phyloP scores from a whole-genome alignment of 2,888 invertebrate species.

The Auanema sp. region DNA sequence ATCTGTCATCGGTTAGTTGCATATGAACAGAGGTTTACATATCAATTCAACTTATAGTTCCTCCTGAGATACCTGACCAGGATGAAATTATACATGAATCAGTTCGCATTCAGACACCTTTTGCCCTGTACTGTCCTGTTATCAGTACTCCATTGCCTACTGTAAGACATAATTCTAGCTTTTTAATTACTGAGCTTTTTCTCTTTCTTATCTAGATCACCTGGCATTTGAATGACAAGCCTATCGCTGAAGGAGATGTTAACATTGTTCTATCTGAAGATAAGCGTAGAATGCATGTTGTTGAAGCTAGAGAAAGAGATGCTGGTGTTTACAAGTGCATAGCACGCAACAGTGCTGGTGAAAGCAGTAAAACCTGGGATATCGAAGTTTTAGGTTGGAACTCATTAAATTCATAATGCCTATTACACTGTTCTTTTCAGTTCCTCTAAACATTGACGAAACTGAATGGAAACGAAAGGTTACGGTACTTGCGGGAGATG shows the following conservation, averaged over 20 bases:
- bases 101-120: constrained; percentile 47
- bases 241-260: constrained; percentile 40
- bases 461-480: constrained; percentile 52
- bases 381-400: constrained; percentile 59
- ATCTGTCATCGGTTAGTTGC: constrained; percentile 67
- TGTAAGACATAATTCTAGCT: constrained; percentile 23
- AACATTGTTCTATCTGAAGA: constrained; percentile 56
- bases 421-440: constrained; percentile 25
- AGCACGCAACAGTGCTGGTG: constrained; percentile 60
- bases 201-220: constrained; percentile 43
- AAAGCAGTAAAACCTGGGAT: constrained; percentile 57
- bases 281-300: constrained; percentile 52
- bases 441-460: constrained; percentile 60
- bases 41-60: constrained; percentile 32
- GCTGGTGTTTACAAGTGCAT: constrained; percentile 62
- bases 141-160: constrained; percentile 58
- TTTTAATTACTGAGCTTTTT: constrained; percentile 55
- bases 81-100: constrained; percentile 41
- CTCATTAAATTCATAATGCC: background rate
- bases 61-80: constrained; percentile 57
- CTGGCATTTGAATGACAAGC: constrained; percentile 55
- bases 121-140: constrained; percentile 61
- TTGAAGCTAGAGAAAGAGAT: constrained; percentile 47
- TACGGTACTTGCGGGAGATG: constrained; percentile 60
- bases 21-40: too few species aligned